A percentile compares a stretch with the other conserved stretches of the same genome.
These are phyloP conservation scores for Drosophila nigricruria DNA, from an alignment of 2,888 invertebrate genomes.

Conservation along the genomic window DNA sequence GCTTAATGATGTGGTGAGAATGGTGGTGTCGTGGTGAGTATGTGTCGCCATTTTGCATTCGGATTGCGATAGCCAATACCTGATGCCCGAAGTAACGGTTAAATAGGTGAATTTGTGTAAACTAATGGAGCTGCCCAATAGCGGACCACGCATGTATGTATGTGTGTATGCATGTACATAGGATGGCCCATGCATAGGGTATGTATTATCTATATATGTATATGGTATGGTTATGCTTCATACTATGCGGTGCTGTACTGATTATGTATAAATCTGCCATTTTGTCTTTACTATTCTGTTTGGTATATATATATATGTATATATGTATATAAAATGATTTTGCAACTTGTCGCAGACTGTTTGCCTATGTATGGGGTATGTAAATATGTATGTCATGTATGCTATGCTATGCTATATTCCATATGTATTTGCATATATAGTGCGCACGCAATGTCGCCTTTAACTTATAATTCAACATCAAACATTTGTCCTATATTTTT, in stretches of 20 bases:
- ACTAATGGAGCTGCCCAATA: slow-evolving; percentile 24
- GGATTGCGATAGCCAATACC: slow-evolving; percentile 13
- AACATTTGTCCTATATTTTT: slow-evolving; percentile 77
- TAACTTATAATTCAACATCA: slow-evolving; percentile 77
- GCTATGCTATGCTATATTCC: slow-evolving; percentile 51
- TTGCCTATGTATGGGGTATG: slow-evolving; percentile 26
- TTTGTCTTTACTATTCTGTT: slow-evolving; percentile 44
- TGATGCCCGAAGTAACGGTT: slow-evolving; percentile 19
- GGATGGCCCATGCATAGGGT: slow-evolving; percentile 22
- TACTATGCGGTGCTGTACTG: slow-evolving; percentile 84
- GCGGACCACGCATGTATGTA: slow-evolving; percentile 9
- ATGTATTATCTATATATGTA: slow-evolving; percentile 39
- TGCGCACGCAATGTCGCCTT: slow-evolving; percentile 61
- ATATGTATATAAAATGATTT: slow-evolving; percentile 65
- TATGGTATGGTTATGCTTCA: slow-evolving; percentile 70
- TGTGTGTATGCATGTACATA: not conserved
- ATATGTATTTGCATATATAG: slow-evolving; percentile 67
- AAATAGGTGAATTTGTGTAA: slow-evolving; percentile 17
- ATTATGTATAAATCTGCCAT: slow-evolving; percentile 82
- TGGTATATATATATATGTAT: slow-evolving; percentile 46
- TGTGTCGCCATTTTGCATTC: slow-evolving; percentile 25
- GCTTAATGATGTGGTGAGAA: slow-evolving; percentile 62
- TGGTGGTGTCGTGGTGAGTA: slow-evolving; percentile 32
- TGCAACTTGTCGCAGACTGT: slow-evolving; percentile 21
- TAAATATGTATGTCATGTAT: slow-evolving; percentile 52